phyloP scores from a whole-genome alignment of 2,888 invertebrate genomes.

The Lepidocyrtoides sp. region DNA sequence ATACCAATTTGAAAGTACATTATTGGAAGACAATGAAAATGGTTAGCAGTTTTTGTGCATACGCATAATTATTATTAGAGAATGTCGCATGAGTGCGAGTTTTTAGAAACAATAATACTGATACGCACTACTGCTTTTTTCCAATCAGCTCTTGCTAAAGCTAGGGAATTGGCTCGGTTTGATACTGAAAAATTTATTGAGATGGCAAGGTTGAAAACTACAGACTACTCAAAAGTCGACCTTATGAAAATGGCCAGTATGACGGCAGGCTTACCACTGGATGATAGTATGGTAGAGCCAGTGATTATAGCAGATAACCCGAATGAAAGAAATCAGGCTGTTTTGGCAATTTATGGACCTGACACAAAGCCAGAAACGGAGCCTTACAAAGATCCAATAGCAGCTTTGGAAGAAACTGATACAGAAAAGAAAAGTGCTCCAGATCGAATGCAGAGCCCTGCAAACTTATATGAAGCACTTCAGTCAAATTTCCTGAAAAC shows the following conservation, averaged over 20 bases:
- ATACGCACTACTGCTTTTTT: no score
- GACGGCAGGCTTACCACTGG: constrained; percentile 24
- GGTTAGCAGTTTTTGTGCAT: not conserved
- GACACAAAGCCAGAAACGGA: constrained; percentile 47
- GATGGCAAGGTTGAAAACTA: constrained; percentile 42
- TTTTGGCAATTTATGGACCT: constrained; percentile 47
- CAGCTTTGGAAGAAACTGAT: not conserved
- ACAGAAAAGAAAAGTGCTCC: not conserved
- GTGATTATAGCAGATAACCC: constrained; percentile 1
- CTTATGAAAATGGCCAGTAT: constrained; percentile 39
- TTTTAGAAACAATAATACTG: no score
- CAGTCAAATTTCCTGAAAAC: constrained; percentile 77
- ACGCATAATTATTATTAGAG: not conserved
- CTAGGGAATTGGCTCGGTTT: not conserved
- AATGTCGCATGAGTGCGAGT: no score
- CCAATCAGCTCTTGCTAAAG: not conserved
- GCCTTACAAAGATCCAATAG: constrained; percentile 40
- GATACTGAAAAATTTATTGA: constrained; percentile 38
- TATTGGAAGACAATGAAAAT: constrained; percentile 40
- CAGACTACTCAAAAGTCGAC: constrained; percentile 71
- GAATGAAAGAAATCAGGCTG: constrained; percentile 9
- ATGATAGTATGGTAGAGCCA: constrained; percentile 35
- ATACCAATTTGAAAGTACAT: constrained; percentile 35
- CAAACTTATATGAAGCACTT: constrained; percentile 61
- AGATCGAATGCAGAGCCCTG: constrained; percentile 21